Base-by-base conservation (phyloP, 2,113 vertebrate genomes). In the Xerus inauris region DNA sequence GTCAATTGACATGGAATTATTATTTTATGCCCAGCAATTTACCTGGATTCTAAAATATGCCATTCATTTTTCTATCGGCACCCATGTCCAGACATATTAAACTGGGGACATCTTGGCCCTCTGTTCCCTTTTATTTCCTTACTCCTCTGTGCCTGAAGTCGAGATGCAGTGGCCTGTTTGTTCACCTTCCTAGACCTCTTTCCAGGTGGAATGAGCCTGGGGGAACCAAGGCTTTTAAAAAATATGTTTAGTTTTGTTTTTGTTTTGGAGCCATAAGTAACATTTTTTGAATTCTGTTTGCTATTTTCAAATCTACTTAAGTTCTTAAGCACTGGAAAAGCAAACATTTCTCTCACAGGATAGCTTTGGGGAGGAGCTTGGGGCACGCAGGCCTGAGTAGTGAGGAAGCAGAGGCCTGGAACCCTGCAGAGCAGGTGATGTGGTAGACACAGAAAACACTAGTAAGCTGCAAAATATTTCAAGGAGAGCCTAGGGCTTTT, bases 201-300 rank as follows among this genome's bases (percentile, higher is more conserved):
- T 57, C 54, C 40, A 35, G 12, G 40, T 91, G 67, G 22, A 72
- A 47, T 88, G 26, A 93, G 26, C 40, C 62, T 95, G 47, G 35
- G 22, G 65, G 20, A 85, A 91, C 49, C 8, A 28, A 81, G 45
- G 30, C 19, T 79, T 35, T 73, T 86, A 17, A 49, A 64, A 62
- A 62, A 28, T 62, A 62, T 62, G 45, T 73, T 64, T 79, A 54
- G 35, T 67, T 93, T 94, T 54, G 38, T 30, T 96, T 96, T 94
- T 80, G 30, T 91, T 91, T 93, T 80, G 59, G 82, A 92, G 57
- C 38, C 54, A 64, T 54, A 47, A 77, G 30, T 82, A 92, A 85
- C 85, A 85, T 82, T 95, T 97, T 97, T 92, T 62, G 81, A 92
- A 96, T 91, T 88, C 82, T 95, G 49, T 67, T 95, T 69, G 57